These are phyloP conservation scores for Bothrops jararaca DNA, from an alignment of 2,113 vertebrate species.

Conservation along the genomic window DNA sequence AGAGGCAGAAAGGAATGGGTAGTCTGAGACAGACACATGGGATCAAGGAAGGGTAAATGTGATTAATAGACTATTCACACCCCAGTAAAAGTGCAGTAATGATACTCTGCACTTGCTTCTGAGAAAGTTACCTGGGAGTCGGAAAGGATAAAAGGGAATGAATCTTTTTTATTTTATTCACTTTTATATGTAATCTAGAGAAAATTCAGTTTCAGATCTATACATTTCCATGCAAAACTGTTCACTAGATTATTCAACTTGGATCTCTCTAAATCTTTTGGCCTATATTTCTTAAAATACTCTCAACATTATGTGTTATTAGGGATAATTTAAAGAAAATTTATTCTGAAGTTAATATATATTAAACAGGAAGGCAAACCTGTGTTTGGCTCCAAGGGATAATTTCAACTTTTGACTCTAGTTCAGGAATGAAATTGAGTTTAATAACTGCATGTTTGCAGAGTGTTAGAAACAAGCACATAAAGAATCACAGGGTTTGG, in stretches of 20 bases:
- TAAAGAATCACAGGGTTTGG: slow-evolving; percentile 28
- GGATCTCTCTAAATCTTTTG: neutral
- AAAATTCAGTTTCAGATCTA: neutral
- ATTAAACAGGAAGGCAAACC: slow-evolving; percentile 24
- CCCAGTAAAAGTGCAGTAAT: neutral
- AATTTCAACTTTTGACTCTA: slow-evolving; percentile 26
- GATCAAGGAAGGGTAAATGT: too few species aligned
- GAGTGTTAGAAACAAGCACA: slow-evolving; percentile 16
- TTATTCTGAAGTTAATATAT: slow-evolving; percentile 29
- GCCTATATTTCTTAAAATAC: neutral
- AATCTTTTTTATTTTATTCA: neutral
- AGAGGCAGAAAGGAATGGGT: too few species aligned
- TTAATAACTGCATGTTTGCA: slow-evolving; percentile 5
- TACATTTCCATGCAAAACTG: neutral
- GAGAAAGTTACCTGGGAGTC: neutral
- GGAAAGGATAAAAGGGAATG: neutral
- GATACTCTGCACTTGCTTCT: neutral
- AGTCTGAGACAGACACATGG: too few species aligned
- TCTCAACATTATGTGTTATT: neutral
- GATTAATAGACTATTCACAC: neutral
- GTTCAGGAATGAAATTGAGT: neutral
- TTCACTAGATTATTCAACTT: neutral
- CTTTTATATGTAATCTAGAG: neutral
- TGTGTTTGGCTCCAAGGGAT: slow-evolving; percentile 23
- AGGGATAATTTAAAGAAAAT: neutral